A percentile compares a stretch with the other conserved stretches of the same genome.
These are phyloP conservation scores for Hirtodrosophila trivittata DNA, from an alignment of 2,888 invertebrate species.

Conservation along the genomic window DNA sequence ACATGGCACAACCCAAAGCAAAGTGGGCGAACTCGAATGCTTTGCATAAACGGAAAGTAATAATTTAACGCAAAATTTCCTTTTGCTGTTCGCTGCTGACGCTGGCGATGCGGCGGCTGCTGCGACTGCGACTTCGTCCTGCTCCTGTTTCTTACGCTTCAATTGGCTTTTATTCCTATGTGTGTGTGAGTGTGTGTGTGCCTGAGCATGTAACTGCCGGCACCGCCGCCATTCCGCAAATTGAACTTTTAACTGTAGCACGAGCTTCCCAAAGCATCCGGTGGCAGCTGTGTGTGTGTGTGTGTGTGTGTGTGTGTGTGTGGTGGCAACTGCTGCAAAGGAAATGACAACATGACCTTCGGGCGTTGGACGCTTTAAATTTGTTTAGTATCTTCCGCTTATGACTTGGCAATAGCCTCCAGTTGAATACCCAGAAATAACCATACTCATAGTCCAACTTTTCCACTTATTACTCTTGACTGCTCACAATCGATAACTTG, in stretches of 20 bases:
- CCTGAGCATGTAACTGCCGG: constrained; percentile 53
- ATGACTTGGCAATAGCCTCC: constrained; percentile 67
- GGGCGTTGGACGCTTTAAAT: constrained; percentile 69
- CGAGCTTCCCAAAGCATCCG: constrained; percentile 68
- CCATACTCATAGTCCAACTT: constrained; percentile 50
- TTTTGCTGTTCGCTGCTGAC: constrained; percentile 68
- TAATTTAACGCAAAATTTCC: constrained; percentile 82
- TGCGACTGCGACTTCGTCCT: constrained; percentile 33
- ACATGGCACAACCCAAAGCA: constrained; percentile 51
- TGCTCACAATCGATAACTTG: constrained; percentile 53
- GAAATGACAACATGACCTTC: constrained; percentile 76
- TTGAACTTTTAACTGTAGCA: constrained; percentile 81
- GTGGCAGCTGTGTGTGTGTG: constrained; percentile 68
- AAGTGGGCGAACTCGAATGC: constrained; percentile 76
- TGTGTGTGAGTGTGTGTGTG: constrained; percentile 28
- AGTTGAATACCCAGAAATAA: constrained; percentile 55
- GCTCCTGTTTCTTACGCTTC: constrained; percentile 76
- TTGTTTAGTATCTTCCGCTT: constrained; percentile 77
- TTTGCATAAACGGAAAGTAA: constrained; percentile 82
- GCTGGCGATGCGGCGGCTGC: constrained; percentile 17
- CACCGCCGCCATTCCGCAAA: constrained; percentile 74
- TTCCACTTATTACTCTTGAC: constrained; percentile 63
- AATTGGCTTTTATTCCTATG: constrained; percentile 57
- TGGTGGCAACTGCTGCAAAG: constrained; percentile 37
- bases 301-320: constrained; percentile 60